Base-by-base conservation (phyloP, 1,140 invertebrate genomes). In the Melitaea cinxia region DNA sequence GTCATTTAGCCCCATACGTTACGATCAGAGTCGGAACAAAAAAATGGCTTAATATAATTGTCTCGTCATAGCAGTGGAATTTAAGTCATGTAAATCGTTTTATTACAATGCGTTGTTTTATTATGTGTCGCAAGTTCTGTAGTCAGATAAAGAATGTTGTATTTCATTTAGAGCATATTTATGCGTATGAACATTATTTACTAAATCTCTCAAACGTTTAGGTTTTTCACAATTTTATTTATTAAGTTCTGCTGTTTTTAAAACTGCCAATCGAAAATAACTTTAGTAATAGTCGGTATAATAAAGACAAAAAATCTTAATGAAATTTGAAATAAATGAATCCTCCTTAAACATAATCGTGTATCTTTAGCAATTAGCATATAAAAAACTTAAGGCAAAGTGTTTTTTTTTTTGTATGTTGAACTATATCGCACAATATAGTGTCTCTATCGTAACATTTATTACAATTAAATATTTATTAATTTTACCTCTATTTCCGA, bases 21-120 rank as follows among this genome's bases (percentile, higher is more conserved):
- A 84, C 75, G 83, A 83, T 85, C 82, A 80, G 72, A 71, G 69
- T 75, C 60, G 74, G 66, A 78, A 81, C 76, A 82, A 88, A 84
- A n/a, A 86, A 88, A 84, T 33, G 75, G 63, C 75, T 61, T 84
- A 86, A 88, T 82, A 82, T 85, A 79, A 82, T 79, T 82, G 77
- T 86, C 81, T 72, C 70, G 78, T 63, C 56, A 70, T 71, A 72
- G 73, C 76, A 70, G 68, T 71, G 73, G 83, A 88, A 85, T 85
- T 85, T 83, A 75, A 83, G 82, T 75, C 83, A 85, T 82, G 85
- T 86, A 85, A 85, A 85, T 86, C 80, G 82, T 86, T 85, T 86
- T 83, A 85, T 86, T 83, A 83, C 79, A 82, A 81, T 77, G 64
- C 72, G 54, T 78, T 70, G 42, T 67, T 70, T 65, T 59, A 58